Base-by-base conservation (phyloP, 2,113 vertebrate genomes). In the Puntigrus tetrazona region DNA sequence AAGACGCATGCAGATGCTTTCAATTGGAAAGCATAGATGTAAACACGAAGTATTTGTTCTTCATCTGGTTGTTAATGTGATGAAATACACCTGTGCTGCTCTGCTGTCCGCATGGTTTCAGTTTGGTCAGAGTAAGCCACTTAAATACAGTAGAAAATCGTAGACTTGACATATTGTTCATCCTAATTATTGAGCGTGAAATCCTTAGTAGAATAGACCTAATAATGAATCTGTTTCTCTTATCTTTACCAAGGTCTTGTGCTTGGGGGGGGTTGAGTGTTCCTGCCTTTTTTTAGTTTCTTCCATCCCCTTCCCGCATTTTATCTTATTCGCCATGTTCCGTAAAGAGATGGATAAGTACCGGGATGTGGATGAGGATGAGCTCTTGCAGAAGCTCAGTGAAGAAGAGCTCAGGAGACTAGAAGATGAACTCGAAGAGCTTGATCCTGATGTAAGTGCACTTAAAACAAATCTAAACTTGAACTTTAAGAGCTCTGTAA, bases 261-360 rank as follows among this genome's bases (percentile, higher is more conserved):
- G 72, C 87, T 83, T 38, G 25, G 45, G 67, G 36, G 7, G 78
- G 87, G 82, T 88, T 84, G 83, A 76, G 41, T 75, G 84, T 57
- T 61, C 41, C 63, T 69, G 47, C 18, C 59, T 31, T 18, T 34
- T n/a, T 41, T 18, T 45, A 16, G 41, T 55, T 0, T 43, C 14
- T 52, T 65, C 0, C 36, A 65, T 43, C 65, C 13, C 45, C 77
- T 57, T 8, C 43, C 13, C 41, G 18, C 7, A 34, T 20, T 55
- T 20, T n/a, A n/a, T 11, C 16, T 45, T 11, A 34, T 88, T 81
- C 85, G 86, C 76, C 88, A 99, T 99, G 97, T 90, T 96, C 85
- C 96, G 91, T 94, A 96, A 97, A 88, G 96, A 97, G 87, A 95
- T 99, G 90, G 98, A 99, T 90, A 99, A 99, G 89, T 99, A 98